Base-by-base conservation (phyloP, 1,140 invertebrate genomes). In the Musca vetustissima region DNA sequence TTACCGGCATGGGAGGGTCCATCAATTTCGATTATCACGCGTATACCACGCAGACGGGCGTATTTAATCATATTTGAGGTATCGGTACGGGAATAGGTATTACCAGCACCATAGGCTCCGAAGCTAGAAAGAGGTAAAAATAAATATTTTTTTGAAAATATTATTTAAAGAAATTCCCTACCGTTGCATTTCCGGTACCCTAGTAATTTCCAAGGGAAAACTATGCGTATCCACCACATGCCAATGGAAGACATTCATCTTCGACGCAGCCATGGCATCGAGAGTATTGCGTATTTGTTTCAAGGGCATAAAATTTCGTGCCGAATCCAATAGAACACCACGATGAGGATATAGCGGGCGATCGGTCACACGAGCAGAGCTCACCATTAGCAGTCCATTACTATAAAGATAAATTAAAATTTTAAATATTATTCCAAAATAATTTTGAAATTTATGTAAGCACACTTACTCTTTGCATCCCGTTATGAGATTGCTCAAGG, bases 241-340 rank as follows among this genome's bases (percentile, higher is more conserved):
- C 92, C 93, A 94, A 76, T 95, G 93, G 36, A 95, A 88, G 0
- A 92, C 90, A 74, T 96, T 96, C 70, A 96, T 80, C 81, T 96
- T 96, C 21, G 88, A 90, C 0, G 90, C 86, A 0, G 91, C 89
- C 93, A 96, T 93, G 4, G 87, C 93, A 73, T 94, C 90, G 1
- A 95, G 83, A 2, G 90, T 90, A 53, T 86, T 87, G 71, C 89
- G 89, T 7, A 95, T 85, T 65, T 85, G 70, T 3, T 72, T 61
- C 84, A 93, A 74, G 0, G 88, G 85, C 57, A 93, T 86, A 76
- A 89, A 95, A 77, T 93, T 92, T 53, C 93, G 84, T 0, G 91
- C 88, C 1, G 91, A 91, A 74, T 95, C 93, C 28, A 95, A 73
- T 0, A 93, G 77, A 1, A 94, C 76, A 0, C 92, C 92, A 36